Evolutionary conservation across 2,888 invertebrate species (phyloP), one percentile per base, ranked within the genome.

Genomic region (Perithous albicinctus): DNA sequence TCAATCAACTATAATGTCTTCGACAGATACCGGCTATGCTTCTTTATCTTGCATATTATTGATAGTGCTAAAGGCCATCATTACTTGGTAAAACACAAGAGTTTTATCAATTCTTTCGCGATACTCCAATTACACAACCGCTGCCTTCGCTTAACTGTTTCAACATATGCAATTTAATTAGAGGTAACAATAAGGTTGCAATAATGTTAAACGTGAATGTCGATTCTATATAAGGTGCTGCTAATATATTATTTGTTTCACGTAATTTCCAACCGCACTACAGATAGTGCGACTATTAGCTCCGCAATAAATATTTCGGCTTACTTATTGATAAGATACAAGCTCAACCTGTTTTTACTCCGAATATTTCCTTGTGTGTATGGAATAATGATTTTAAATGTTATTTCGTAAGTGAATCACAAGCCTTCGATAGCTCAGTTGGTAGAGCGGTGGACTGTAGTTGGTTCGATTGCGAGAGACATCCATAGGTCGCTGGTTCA

Each of bases 361-460:
- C 6, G 5, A 8, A n/a, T 5, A 15, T 59, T 59, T 32, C 8
- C 15, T 56, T 12, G 23, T 18, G n/a, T 5, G 15, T 7, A 8
- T 26, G 15, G 12, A 0, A 29, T 10, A 12, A 2, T 10, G 12
- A 56, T 26, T 29, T 56, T 70, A 56, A 56, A 23, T 8, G 38
- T 41, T 56, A 70, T 70, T 70, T 56, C 29, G 15, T 20, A 15
- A 35, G 12, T 3, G 7, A 41, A 38, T 23, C n/a, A n/a, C n/a
- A 69, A 69, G 12, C 76, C 77, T 82, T 83, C 75, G 92, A 92
- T 91, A 92, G 92, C 91, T 91, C 92, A 92, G 92, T 92, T 92
- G 92, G 92, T 92, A 92, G 92, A 92, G 92, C 92, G 92, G 92
- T 92, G 92, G 92, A 92, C 92, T 92, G 92, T 92, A 84, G 84